Evolutionary conservation across 2,888 invertebrate species (phyloP).

Genomic region (Spisula subtruncata): DNA sequence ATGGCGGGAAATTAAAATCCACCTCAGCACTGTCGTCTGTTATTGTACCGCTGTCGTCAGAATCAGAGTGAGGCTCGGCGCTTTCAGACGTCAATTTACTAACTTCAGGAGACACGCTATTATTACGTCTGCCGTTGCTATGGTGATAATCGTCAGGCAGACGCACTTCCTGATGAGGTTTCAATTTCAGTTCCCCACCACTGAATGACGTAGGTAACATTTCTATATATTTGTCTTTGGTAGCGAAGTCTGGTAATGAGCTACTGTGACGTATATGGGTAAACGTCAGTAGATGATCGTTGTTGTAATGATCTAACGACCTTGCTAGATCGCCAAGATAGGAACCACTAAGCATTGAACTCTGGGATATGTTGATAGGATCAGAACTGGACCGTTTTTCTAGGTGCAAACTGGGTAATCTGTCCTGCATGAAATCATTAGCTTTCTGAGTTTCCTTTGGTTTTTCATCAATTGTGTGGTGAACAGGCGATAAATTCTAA

Average conservation of each 20-base stretch:
- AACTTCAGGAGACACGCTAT: constrained; percentile 44
- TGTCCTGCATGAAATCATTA: not conserved
- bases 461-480: not conserved
- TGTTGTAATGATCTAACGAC: constrained; percentile 70
- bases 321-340: constrained; percentile 69
- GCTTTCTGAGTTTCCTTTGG: not conserved
- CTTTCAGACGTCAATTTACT: constrained; percentile 3
- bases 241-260: constrained; percentile 74
- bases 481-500: not conserved
- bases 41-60: constrained; percentile 64
- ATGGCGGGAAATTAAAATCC: constrained; percentile 71
- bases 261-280: constrained; percentile 73
- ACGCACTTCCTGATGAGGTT: not conserved
- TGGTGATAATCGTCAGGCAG: not conserved
- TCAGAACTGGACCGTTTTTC: constrained; percentile 66
- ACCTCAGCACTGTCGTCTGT: constrained; percentile 68
- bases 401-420: constrained; percentile 8
- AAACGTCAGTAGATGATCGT: constrained; percentile 64
- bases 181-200: constrained; percentile 9
- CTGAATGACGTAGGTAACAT: constrained; percentile 40
- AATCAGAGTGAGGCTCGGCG: constrained; percentile 38
- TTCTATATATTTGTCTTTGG: constrained; percentile 58
- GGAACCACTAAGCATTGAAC: constrained; percentile 61
- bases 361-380: constrained; percentile 67
- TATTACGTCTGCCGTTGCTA: not conserved